Conservation (phyloP, 1,140 invertebrate genomes). For the Zaprionus taronus region DNA sequence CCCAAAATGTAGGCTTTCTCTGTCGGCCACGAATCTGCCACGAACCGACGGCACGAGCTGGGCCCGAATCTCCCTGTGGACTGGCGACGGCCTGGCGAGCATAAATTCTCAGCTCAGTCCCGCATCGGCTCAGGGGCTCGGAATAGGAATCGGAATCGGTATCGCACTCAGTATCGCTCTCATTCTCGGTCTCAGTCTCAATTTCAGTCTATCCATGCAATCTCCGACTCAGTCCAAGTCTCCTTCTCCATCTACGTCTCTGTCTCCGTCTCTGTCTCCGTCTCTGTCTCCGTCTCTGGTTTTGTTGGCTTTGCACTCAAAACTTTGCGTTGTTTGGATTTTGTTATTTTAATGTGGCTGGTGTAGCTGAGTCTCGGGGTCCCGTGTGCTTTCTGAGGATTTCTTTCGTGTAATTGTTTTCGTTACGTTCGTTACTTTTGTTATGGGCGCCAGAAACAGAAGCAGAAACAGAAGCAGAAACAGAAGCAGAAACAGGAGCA, state of each 20-base stretch:
- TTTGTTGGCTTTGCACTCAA: conserved; percentile 73
- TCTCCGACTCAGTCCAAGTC: conserved; percentile 4
- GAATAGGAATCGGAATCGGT: not conserved
- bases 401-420: conserved; percentile 80
- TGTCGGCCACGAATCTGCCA: conserved; percentile 11
- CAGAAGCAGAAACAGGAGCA: conserved; percentile 5
- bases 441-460: conserved; percentile 73
- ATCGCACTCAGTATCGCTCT: conserved; percentile 4
- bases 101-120: conserved; percentile 34
- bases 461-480: too few species aligned
- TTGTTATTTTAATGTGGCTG: conserved; percentile 75
- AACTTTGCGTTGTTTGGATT: conserved; percentile 81
- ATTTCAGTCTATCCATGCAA: not conserved
- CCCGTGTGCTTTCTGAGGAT: conserved; percentile 74
- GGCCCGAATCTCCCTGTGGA: conserved; percentile 19
- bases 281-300: conserved; percentile 22
- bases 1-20: conserved; percentile 70
- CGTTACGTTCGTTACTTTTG: conserved; percentile 78
- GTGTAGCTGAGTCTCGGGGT: conserved; percentile 52
- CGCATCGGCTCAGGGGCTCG: conserved; percentile 21
- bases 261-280: conserved; percentile 25
- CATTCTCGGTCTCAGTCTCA: conserved; percentile 25
- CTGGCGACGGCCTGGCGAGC: conserved; percentile 67
- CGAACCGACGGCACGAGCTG: conserved; percentile 19
- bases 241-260: conserved; percentile 11